Evolutionary conservation across 2,113 vertebrate genomes (phyloP), one percentile per base, ranked within the genome.

Genomic region (Eleginops maclovinus): DNA sequence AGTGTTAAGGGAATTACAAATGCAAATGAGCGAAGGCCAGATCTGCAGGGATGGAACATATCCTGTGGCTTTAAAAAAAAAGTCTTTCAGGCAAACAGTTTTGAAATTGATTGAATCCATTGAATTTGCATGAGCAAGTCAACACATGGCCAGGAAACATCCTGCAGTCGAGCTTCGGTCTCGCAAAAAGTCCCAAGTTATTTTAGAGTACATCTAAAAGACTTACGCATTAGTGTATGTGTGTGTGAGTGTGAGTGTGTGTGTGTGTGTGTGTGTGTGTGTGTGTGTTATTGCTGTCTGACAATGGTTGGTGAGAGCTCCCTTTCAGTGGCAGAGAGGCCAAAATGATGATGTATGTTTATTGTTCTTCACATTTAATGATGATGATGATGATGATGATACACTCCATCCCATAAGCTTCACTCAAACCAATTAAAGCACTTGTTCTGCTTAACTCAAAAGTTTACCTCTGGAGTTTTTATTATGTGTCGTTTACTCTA

Each of bases 361-460:
- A 84, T 87, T 92, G 91, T 91, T 90, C 87, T 81, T 88, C 81
- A 91, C 87, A 87, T 87, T 86, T 91, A 83, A 77, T 79, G 79
- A 83, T 84, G 65, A 79, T 84, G 69, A 87, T 77, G 14, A 79
- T 84, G 69, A 87, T 78, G 14, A 81, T 75, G 80, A 80, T 92
- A 93, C 88, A 93, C 92, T 93, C 91, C 92, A 93, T 94, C 92
- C 90, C 92, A 93, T 90, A 91, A 91, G 87, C 87, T 93, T 91
- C 91, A 92, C 93, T 95, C 91, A 93, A 93, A 93, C 86, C 88
- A 94, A 95, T 94, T 90, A 94, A 95, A 95, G 92, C 93, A 95
- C 93, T 94, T 94, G 92, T 91, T 94, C 92, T 91, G 93, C 92
- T 92, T 88, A 84, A 91, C 75, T 81, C 41, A 70, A 60, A n/a